Percentiles rank a stretch among this genome's conserved stretches.
Evolutionary conservation across 92 coral and sea anemone genomes (phyloP).

Genomic region (Muricea muricata): DNA sequence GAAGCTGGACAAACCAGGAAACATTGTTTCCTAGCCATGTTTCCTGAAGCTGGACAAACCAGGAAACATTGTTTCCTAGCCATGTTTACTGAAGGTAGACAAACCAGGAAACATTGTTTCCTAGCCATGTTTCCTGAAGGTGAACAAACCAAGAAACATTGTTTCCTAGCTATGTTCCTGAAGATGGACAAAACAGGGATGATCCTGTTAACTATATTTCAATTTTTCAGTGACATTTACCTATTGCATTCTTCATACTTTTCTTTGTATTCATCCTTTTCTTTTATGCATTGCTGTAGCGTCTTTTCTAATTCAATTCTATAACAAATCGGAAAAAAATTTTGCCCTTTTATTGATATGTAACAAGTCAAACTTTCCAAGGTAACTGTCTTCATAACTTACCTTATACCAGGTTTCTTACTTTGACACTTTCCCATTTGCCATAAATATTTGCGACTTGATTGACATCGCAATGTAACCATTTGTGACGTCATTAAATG

Average conservation of each 20-base stretch:
- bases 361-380: neutral
- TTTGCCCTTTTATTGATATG: neutral
- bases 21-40: neutral
- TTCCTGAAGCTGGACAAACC: neutral
- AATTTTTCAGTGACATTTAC: neutral
- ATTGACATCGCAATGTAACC: slow-evolving; percentile 1
- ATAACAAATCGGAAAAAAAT: neutral
- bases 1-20: neutral
- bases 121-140: neutral
- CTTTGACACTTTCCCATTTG: slow-evolving; percentile 41
- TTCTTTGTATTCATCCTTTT: slow-evolving; percentile 33
- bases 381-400: no score
- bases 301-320: slow-evolving; percentile 47
- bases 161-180: no score
- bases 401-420: slow-evolving; percentile 3
- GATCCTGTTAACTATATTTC: neutral
- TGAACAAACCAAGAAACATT: no score
- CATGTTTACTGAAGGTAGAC: neutral
- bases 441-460: neutral
- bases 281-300: slow-evolving; percentile 13
- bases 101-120: neutral
- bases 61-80: no score
- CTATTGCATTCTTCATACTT: slow-evolving; percentile 19
- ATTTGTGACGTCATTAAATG: neutral
- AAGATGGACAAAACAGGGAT: neutral